A percentile compares a stretch with the other conserved stretches of the same genome.
Conservation (phyloP, 1,140 invertebrate genomes). For the Lordiphosa stackelbergi region DNA sequence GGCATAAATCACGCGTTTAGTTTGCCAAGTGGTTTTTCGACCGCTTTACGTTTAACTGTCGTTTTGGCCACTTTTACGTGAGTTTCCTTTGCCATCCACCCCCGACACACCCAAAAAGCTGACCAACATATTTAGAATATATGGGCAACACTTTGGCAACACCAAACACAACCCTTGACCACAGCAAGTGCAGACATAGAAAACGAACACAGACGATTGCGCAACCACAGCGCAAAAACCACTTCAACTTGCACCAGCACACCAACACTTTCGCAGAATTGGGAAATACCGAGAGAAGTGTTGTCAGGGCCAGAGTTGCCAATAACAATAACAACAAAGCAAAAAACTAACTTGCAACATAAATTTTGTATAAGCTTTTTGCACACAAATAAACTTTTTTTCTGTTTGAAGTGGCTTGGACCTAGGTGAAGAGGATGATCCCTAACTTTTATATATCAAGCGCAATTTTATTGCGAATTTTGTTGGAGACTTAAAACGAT, state of each 20-base stretch:
- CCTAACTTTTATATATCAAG: too few relatives aligned
- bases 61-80: conserved; percentile 40
- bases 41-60: conserved; percentile 48
- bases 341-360: conserved; percentile 44
- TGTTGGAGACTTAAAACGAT: background rate
- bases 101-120: conserved; percentile 11
- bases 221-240: conserved; percentile 69
- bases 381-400: conserved; percentile 27
- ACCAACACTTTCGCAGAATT: conserved; percentile 3
- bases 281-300: conserved; percentile 14
- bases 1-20: conserved; percentile 64
- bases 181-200: conserved; percentile 45
- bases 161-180: conserved; percentile 66
- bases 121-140: conserved; percentile 73
- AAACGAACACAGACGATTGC: conserved; percentile 58
- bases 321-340: conserved; percentile 39
- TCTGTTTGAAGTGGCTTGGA: too few relatives aligned
- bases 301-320: conserved; percentile 63
- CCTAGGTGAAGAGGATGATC: too few relatives aligned
- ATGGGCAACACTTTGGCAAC: conserved; percentile 72
- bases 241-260: conserved; percentile 59
- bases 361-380: conserved; percentile 55
- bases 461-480: too few relatives aligned
- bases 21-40: conserved; percentile 57
- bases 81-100: conserved; percentile 1